A percentile compares a stretch with the other conserved stretches of the same genome.
phyloP scores from a whole-genome alignment of 1,140 invertebrate genomes.

The Helicoverpa armigera region DNA sequence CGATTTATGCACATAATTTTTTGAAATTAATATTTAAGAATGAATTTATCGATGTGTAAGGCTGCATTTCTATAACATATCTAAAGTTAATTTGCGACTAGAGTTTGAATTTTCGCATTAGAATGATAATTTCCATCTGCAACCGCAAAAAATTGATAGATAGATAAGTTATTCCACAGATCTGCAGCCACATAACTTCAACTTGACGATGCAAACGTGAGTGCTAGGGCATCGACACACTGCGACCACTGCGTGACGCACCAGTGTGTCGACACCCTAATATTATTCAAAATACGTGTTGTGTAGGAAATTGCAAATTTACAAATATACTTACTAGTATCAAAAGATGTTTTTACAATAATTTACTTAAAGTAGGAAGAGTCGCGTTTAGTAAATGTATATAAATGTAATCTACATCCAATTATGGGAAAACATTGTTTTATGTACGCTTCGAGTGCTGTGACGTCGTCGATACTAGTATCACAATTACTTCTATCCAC shows the following conservation, averaged over 20 bases:
- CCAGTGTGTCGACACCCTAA: neutral
- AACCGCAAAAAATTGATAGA: no score
- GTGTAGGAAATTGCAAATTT: slow-evolving; percentile 44
- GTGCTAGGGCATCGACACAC: neutral
- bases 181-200: neutral
- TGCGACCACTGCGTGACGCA: neutral
- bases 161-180: neutral
- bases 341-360: slow-evolving; percentile 45
- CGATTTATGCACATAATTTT: no score
- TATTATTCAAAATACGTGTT: slow-evolving; percentile 41
- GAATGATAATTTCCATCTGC: no score
- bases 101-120: no score
- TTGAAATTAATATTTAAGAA: no score
- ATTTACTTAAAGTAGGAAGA: slow-evolving; percentile 16
- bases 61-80: no score
- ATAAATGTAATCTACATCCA: slow-evolving; percentile 13
- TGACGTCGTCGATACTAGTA: neutral
- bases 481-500: no score
- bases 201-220: slow-evolving; percentile 21
- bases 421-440: slow-evolving; percentile 31
- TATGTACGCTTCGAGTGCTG: neutral
- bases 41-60: no score
- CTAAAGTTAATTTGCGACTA: no score
- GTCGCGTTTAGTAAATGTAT: slow-evolving; percentile 8
- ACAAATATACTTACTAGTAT: slow-evolving; percentile 45